phyloP scores from a whole-genome alignment of 2,888 invertebrate species.

The Resseliella maxima region DNA sequence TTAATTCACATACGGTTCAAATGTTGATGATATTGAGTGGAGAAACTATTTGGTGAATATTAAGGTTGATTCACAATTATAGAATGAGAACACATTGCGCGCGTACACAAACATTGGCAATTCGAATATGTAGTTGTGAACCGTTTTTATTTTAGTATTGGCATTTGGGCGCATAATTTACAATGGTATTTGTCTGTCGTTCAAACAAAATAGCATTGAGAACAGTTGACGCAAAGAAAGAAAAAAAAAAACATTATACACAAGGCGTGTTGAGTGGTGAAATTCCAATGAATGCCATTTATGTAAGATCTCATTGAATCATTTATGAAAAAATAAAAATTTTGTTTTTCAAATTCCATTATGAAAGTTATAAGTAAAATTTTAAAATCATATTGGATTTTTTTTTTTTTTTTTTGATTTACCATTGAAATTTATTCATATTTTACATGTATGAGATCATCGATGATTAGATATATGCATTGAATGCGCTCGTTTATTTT shows the following conservation, averaged over 20 bases:
- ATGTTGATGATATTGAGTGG: too few species aligned
- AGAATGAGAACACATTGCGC: not conserved
- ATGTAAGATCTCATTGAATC: not conserved
- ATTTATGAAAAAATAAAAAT: not conserved
- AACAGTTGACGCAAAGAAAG: not conserved
- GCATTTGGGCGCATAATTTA: not conserved
- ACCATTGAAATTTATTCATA: not conserved
- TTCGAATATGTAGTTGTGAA: not conserved
- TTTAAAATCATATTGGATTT: not conserved
- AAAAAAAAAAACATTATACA: not conserved
- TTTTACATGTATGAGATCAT: not conserved
- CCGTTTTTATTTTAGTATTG: not conserved
- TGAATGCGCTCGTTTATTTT: not conserved
- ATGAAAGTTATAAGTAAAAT: too few species aligned
- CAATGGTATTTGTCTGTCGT: not conserved
- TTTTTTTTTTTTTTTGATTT: not conserved
- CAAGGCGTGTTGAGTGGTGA: conserved; percentile 48
- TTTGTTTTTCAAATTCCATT: not conserved
- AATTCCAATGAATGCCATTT: not conserved
- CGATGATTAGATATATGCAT: not conserved
- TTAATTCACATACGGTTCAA: too few species aligned
- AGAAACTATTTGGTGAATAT: not conserved
- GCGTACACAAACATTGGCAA: not conserved
- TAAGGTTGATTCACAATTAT: conserved; percentile 11
- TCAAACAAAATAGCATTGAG: conserved; percentile 8